Conservation (phyloP, 2,113 vertebrate genomes). For the Tonatia bakeri region DNA sequence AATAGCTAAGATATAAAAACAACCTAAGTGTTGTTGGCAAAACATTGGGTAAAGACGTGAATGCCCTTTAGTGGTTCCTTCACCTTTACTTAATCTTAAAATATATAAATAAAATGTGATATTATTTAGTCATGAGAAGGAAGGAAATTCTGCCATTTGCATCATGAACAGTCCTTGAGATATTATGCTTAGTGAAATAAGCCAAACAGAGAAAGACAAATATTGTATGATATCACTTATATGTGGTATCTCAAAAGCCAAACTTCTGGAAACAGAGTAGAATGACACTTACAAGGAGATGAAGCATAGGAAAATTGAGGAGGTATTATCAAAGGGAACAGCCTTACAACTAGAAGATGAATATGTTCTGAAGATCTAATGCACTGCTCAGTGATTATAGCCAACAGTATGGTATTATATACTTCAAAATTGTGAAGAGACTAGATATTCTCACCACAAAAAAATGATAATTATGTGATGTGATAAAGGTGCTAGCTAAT, state of each 20-base stretch:
- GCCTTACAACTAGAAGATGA: neutral
- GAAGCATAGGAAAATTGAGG: neutral
- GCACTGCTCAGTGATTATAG: neutral
- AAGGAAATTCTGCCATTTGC: neutral
- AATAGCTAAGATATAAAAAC: neutral
- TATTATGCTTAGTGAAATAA: neutral
- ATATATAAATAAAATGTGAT: neutral
- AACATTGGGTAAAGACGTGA: neutral
- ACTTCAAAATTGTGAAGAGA: neutral
- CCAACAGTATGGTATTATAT: neutral
- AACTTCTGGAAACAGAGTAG: neutral
- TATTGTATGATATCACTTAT: neutral
- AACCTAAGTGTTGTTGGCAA: neutral
- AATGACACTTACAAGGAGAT: neutral
- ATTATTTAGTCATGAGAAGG: neutral
- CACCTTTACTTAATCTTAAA: neutral
- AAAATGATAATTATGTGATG: neutral
- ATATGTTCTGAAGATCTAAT: neutral
- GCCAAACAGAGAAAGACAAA: neutral
- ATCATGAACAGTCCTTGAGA: neutral
- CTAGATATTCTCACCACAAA: neutral
- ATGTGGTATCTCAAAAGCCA: neutral
- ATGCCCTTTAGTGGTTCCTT: neutral
- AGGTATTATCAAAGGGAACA: neutral
- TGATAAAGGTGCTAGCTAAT: neutral